Conservation (phyloP, 2,797 vertebrate genomes). For the Aphelocoma californica region DNA sequence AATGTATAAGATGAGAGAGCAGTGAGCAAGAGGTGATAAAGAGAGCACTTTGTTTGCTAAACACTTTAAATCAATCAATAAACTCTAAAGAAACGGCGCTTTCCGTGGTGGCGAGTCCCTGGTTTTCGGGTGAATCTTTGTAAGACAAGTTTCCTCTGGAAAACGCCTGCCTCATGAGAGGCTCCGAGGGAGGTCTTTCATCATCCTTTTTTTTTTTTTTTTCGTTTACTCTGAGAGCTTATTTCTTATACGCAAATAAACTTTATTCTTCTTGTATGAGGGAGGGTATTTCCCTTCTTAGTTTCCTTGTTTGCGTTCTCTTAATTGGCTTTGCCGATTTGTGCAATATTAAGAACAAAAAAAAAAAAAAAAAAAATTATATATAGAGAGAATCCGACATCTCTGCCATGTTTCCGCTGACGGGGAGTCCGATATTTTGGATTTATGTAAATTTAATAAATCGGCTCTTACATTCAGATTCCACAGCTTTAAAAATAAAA, state of each 20-base stretch:
- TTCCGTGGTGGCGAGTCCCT: not conserved
- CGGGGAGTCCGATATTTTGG: not conserved
- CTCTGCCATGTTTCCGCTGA: not conserved
- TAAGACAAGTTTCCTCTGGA: not conserved
- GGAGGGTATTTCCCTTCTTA: not conserved
- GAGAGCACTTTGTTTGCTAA: conserved; percentile 71
- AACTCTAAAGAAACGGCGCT: conserved; percentile 29
- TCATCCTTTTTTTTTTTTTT: not conserved
- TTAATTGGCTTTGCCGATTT: not conserved
- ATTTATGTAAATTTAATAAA: not conserved
- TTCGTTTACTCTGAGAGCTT: not conserved
- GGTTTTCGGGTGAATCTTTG: not conserved
- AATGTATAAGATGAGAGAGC: conserved; percentile 44
- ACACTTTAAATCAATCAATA: conserved; percentile 68
- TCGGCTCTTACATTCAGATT: not conserved
- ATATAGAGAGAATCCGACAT: not conserved
- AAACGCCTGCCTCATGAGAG: not conserved
- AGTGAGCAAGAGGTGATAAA: conserved; percentile 2
- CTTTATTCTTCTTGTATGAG: not conserved
- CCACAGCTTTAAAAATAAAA: not conserved
- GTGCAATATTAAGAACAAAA: not conserved
- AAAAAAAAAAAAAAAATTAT: no score
- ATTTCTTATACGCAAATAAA: not conserved
- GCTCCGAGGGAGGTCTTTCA: not conserved
- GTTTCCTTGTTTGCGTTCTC: not conserved